Evolutionary conservation across 2,888 invertebrate species (phyloP).

Genomic region (Unio delphinus): DNA sequence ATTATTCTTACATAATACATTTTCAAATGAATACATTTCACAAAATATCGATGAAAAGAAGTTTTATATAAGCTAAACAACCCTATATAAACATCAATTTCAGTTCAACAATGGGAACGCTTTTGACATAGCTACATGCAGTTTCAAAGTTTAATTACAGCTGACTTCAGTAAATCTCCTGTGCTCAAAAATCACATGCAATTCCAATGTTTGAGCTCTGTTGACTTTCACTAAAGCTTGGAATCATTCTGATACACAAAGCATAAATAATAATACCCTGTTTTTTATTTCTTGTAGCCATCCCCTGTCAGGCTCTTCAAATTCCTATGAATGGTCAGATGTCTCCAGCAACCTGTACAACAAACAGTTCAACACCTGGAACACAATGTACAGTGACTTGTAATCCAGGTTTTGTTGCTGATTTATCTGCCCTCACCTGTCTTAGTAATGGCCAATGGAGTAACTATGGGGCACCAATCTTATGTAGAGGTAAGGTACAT

Average conservation of each 20-base stretch:
- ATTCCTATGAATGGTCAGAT: slow-evolving; percentile 31
- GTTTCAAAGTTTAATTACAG: no score
- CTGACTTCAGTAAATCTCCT: no score
- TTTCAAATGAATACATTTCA: no score
- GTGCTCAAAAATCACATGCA: no score
- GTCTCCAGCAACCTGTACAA: slow-evolving; percentile 37
- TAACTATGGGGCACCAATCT: slow-evolving; percentile 25
- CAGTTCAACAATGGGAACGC: no score
- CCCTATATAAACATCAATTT: no score
- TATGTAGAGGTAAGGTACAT: slow-evolving; percentile 37
- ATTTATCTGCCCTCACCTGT: slow-evolving; percentile 38
- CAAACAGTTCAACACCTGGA: slow-evolving; percentile 19
- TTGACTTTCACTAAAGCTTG: neutral
- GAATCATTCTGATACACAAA: neutral
- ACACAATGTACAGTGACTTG: slow-evolving; percentile 42
- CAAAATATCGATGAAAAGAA: no score
- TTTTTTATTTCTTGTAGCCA: slow-evolving; percentile 17
- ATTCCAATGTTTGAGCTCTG: no score
- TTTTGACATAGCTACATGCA: no score
- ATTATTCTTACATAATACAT: no score
- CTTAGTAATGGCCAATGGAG: slow-evolving; percentile 51
- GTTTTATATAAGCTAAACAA: no score
- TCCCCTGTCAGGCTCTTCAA: slow-evolving; percentile 32
- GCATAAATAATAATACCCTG: neutral
- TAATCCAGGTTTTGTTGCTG: slow-evolving; percentile 42